Conservation (phyloP, 2,797 vertebrate species). For the Xerus rutilus region DNA sequence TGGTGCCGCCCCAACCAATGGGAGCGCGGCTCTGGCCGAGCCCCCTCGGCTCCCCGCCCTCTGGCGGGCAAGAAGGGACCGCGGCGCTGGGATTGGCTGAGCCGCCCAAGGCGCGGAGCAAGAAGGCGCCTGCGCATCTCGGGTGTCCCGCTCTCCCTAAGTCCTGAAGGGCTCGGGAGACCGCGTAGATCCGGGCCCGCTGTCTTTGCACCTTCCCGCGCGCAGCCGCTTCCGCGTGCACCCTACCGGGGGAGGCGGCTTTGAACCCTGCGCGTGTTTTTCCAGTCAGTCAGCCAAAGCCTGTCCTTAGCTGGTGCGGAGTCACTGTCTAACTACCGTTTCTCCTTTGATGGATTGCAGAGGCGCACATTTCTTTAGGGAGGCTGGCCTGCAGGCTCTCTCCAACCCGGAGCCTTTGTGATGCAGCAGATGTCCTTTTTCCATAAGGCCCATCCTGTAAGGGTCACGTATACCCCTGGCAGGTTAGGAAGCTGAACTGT, state of each 20-base stretch:
- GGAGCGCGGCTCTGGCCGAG: conserved; percentile 42
- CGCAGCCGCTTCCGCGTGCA: background rate
- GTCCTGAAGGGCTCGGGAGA: accelerated
- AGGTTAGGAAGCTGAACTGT: background rate
- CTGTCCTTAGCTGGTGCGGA: background rate
- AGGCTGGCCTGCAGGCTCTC: background rate
- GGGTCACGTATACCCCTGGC: background rate
- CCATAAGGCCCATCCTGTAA: background rate
- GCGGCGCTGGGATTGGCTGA: conserved; percentile 29
- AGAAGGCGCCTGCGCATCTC: background rate
- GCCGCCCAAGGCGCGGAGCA: accelerated
- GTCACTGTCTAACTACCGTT: background rate
- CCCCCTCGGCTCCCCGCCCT: background rate
- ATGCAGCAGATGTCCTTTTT: background rate
- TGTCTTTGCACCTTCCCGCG: accelerated
- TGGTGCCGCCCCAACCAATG: conserved; percentile 57
- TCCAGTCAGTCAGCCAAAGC: background rate
- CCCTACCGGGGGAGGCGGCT: accelerated
- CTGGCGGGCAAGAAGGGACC: accelerated
- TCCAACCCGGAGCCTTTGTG: background rate
- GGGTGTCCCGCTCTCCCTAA: accelerated
- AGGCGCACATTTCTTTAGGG: background rate
- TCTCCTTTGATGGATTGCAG: background rate
- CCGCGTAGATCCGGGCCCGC: accelerated
- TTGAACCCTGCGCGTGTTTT: background rate